Evolutionary conservation across 2,113 vertebrate genomes (phyloP).

Genomic region (Leiothrix lutea): DNA sequence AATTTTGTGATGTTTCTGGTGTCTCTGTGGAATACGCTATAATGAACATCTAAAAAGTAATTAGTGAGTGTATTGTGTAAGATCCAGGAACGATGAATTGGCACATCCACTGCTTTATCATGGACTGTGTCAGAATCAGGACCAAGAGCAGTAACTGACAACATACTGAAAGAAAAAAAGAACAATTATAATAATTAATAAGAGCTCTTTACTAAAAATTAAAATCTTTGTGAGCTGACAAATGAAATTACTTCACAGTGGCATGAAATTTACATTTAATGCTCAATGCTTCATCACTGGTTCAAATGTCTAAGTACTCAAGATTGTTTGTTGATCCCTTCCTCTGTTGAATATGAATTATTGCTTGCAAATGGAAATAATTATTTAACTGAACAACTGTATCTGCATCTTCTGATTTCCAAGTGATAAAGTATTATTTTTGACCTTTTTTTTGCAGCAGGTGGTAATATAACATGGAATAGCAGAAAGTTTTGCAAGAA

Average conservation of each 20-base stretch:
- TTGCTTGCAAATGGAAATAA: not conserved
- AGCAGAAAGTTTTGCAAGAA: not conserved
- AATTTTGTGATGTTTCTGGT: not conserved
- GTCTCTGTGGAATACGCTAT: not conserved
- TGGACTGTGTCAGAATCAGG: not conserved
- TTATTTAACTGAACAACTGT: not conserved
- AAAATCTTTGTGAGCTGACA: not conserved
- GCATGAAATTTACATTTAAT: not conserved
- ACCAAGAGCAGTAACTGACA: not conserved
- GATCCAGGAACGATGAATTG: not conserved
- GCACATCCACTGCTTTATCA: not conserved
- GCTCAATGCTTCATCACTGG: not conserved
- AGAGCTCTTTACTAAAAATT: not conserved
- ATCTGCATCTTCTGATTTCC: not conserved
- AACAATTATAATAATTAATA: not conserved
- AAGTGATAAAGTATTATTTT: not conserved
- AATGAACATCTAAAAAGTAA: not conserved
- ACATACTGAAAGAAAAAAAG: fast-evolving
- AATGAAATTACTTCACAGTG: not conserved
- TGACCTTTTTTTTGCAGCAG: not conserved
- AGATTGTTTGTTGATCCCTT: not conserved
- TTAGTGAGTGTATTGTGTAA: not conserved
- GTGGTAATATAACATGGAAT: not conserved
- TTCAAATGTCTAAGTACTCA: not conserved
- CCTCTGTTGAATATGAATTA: not conserved